Evolutionary conservation across 2,888 invertebrate genomes (phyloP).

Genomic region (Melinaea menophilus): DNA sequence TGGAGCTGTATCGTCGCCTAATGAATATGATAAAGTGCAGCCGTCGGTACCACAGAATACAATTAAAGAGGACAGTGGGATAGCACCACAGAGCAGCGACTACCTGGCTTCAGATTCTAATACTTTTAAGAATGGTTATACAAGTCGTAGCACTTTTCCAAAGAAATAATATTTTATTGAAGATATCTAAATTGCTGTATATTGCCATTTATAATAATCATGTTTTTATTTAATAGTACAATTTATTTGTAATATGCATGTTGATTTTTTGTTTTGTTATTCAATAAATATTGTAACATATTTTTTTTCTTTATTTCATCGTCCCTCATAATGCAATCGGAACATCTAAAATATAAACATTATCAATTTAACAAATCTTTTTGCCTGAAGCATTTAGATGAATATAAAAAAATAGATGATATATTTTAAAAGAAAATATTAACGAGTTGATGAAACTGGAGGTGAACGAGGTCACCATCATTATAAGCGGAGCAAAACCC

Average conservation of each 20-base stretch:
- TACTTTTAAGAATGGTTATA: slow-evolving; percentile 57
- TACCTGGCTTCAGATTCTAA: slow-evolving; percentile 54
- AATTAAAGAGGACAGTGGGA: slow-evolving; percentile 64
- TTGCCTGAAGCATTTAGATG: too few relatives aligned
- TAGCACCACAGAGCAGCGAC: slow-evolving; percentile 50
- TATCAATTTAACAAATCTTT: too few relatives aligned
- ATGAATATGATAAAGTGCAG: slow-evolving; percentile 60
- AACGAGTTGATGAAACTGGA: neutral
- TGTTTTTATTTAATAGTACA: slow-evolving; percentile 20
- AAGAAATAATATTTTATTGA: slow-evolving; percentile 19
- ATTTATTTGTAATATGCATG: slow-evolving; percentile 13
- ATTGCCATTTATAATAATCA: slow-evolving; percentile 13
- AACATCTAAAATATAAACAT: too few relatives aligned
- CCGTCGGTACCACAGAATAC: slow-evolving; percentile 46
- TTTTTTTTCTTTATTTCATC: neutral
- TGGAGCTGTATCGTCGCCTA: slow-evolving; percentile 41
- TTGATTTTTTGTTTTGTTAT: slow-evolving; percentile 18
- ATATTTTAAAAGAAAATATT: neutral
- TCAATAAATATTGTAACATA: slow-evolving; percentile 16
- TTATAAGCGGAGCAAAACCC: neutral
- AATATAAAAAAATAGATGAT: neutral
- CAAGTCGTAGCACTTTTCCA: slow-evolving; percentile 42
- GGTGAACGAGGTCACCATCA: neutral
- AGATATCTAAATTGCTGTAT: slow-evolving; percentile 13
- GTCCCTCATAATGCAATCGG: neutral